Conservation (phyloP, 2,113 vertebrate genomes). For the Carassius auratus region DNA sequence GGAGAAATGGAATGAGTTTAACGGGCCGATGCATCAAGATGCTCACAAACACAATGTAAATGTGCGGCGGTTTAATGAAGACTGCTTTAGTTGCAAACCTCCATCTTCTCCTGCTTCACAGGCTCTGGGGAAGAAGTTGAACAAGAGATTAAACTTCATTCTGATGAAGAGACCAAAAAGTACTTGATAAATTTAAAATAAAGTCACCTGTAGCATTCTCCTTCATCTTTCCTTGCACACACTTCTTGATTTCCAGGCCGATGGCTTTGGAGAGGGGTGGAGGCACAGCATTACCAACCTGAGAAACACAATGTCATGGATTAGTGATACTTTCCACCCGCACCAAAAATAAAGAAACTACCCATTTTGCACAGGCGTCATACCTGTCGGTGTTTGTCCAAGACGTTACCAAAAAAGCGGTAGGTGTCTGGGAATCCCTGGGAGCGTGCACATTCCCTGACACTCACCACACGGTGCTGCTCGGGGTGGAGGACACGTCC, state of each 20-base stretch:
- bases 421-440: constrained; percentile 96
- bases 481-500: constrained; percentile 93
- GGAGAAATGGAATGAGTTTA: constrained; percentile 53
- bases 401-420: constrained; percentile 90
- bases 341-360: background rate
- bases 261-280: constrained; percentile 93
- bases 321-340: no score
- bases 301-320: background rate
- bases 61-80: constrained; percentile 14
- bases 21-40: background rate
- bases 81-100: constrained; percentile 71
- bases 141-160: background rate
- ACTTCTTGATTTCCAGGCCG: constrained; percentile 86
- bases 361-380: background rate
- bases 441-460: constrained; percentile 91
- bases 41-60: background rate
- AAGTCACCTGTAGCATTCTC: constrained; percentile 78
- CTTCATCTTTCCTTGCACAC: constrained; percentile 76
- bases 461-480: constrained; percentile 95
- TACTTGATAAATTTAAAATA: background rate
- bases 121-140: constrained; percentile 63
- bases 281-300: constrained; percentile 94
- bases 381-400: constrained; percentile 97
- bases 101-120: constrained; percentile 80
- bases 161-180: background rate